phyloP scores from a whole-genome alignment of 2,797 vertebrate species.

The Trachops cirrhosus region DNA sequence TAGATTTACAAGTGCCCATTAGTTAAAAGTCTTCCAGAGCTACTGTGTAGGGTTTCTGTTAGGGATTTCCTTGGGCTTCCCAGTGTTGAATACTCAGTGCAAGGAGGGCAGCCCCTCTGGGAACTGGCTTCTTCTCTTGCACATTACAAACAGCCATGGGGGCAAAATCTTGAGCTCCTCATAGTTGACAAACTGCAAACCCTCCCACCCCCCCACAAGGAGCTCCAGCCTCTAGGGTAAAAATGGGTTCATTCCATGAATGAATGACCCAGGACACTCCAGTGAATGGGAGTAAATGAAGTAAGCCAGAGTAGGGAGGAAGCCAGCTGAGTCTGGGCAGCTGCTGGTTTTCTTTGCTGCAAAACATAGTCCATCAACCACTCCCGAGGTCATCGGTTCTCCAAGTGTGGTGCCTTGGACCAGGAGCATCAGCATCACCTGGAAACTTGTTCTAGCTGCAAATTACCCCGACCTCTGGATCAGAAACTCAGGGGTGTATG shows the following conservation, averaged over 20 bases:
- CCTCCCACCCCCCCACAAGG: not conserved
- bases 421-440: not conserved
- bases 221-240: not conserved
- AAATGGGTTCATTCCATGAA: not conserved
- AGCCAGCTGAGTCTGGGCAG: not conserved
- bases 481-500: not conserved
- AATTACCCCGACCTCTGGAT: not conserved
- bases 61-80: slow-evolving; percentile 83
- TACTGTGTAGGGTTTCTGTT: slow-evolving; percentile 80
- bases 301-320: not conserved
- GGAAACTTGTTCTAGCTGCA: not conserved
- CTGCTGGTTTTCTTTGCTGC: not conserved
- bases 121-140: slow-evolving; percentile 73
- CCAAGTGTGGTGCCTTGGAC: not conserved
- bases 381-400: not conserved
- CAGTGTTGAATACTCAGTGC: slow-evolving; percentile 82
- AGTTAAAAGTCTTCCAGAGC: slow-evolving; percentile 83
- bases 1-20: slow-evolving; percentile 86
- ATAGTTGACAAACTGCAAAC: not conserved
- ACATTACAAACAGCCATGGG: not conserved
- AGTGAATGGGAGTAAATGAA: not conserved
- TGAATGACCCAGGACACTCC: not conserved
- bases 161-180: not conserved
- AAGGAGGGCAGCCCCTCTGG: slow-evolving; percentile 85
- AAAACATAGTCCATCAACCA: not conserved